Percentiles rank a stretch among this genome's conserved stretches.
phyloP scores from a whole-genome alignment of 2,888 invertebrate genomes.

The Hyalella azteca region DNA sequence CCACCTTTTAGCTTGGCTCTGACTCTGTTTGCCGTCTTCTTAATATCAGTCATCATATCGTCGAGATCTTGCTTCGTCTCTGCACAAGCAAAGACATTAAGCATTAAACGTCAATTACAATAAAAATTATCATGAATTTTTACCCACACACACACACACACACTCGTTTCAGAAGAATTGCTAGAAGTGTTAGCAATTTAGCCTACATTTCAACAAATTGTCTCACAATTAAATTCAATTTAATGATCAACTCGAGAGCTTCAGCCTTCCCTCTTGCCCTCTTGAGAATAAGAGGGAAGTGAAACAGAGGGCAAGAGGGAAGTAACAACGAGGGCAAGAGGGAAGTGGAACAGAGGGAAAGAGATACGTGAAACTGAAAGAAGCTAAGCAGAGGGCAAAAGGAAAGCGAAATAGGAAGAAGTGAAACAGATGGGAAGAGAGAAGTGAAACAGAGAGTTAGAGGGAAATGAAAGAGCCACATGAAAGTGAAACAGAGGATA shows the following conservation, averaged over 20 bases:
- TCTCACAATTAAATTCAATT: no score
- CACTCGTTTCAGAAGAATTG: not conserved
- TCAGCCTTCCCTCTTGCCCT: no score
- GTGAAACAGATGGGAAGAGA: constrained; percentile 59
- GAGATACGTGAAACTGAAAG: no score
- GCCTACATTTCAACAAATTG: no score
- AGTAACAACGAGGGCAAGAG: no score
- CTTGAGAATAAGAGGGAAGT: no score
- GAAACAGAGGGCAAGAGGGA: no score
- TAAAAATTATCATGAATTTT: not conserved
- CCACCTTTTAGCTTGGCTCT: constrained; percentile 97
- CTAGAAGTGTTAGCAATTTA: no score
- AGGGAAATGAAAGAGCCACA: constrained; percentile 34
- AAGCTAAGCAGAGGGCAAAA: no score
- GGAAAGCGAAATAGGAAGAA: constrained; percentile 71
- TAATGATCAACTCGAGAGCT: no score
- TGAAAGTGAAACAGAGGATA: no score
- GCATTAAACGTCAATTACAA: constrained; percentile 48
- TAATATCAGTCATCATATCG: constrained; percentile 99
- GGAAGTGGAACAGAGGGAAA: no score
- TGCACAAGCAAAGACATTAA: constrained; percentile 70
- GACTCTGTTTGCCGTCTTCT: constrained; percentile 99
- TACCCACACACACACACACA: not conserved
- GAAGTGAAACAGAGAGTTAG: constrained; percentile 37
- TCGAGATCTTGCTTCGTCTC: constrained; percentile 99